Percentiles rank a stretch among this genome's conserved stretches.
Evolutionary conservation across 2,888 invertebrate species (phyloP).

Genomic region (Platynereis dumerilii): DNA sequence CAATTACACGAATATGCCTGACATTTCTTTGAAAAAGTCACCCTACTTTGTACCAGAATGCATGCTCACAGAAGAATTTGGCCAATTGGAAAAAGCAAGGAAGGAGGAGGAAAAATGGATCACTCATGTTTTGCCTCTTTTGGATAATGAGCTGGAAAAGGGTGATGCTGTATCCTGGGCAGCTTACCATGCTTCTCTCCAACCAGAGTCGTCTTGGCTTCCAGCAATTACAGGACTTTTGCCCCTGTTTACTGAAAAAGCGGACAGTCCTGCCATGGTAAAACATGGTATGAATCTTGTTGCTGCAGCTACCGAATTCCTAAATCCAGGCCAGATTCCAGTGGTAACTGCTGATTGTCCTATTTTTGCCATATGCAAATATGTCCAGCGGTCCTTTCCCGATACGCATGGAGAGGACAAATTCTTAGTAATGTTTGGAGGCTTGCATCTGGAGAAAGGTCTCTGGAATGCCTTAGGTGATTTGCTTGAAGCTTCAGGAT

Average conservation of each 20-base stretch:
- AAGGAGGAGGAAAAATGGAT: too few relatives aligned
- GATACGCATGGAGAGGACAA: not conserved
- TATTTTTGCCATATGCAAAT: conserved; percentile 14
- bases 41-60: too few relatives aligned
- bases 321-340: conserved; percentile 25
- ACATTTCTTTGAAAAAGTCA: too few relatives aligned
- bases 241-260: conserved; percentile 17
- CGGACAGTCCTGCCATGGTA: conserved; percentile 13
- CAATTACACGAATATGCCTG: too few relatives aligned
- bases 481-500: not conserved
- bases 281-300: conserved; percentile 18
- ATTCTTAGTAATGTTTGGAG: not conserved
- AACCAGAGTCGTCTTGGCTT: conserved; percentile 3
- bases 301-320: conserved; percentile 1
- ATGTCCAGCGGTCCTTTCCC: not conserved
- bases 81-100: too few relatives aligned
- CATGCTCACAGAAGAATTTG: too few relatives aligned
- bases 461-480: not conserved
- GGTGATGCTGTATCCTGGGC: conserved; percentile 9
- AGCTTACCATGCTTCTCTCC: conserved; percentile 6
- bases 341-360: conserved; percentile 23
- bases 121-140: too few relatives aligned
- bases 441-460: not conserved
- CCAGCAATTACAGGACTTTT: not conserved
- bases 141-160: not conserved